Evolutionary conservation across 2,797 vertebrate genomes (phyloP), one percentile per base, ranked within the genome.

Genomic region (Microctenopoma steveboyesi): DNA sequence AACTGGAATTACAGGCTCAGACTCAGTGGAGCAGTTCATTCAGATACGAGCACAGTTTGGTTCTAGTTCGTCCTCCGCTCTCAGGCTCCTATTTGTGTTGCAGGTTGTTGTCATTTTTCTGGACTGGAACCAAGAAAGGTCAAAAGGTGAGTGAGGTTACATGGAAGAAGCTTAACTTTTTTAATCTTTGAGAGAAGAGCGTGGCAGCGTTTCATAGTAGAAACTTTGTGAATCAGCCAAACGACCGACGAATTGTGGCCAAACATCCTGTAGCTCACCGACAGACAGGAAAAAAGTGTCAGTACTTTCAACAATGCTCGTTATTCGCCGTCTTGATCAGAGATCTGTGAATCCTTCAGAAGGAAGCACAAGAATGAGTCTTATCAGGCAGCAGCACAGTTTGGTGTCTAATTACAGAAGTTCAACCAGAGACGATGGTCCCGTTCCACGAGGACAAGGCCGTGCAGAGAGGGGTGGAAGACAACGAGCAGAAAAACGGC

Each of bases 311-410:
- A 65, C 57, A 14, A 43, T 0, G 15, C 16, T 53, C 5, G 35
- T 9, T 37, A 40, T 15, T 42, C 10, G 52, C 25, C 46, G 49
- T 63, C 12, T 4, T 16, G 28, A 10, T 22, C 22, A 22, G 22
- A 22, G 22, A 22, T 61, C 15, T 51, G 49, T 57, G 68, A 48
- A 27, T 62, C 33, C 45, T 25, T 49, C 8, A 37, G 8, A 37
- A 46, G 52, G 63, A 68, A 63, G 63, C 12, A 5, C 5, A 3
- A 39, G 50, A 18, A 25, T 70, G 16, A 47, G 66, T 11, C 40
- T 83, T 81, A 87, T 89, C 72, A 51, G 37, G 51, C 69, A 60
- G 55, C 56, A 76, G 57, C 82, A 72, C 76, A 84, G 82, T 73
- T 11, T 11, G 1, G 7, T 47, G 47, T 49, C 48, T 68, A 45